These are phyloP conservation scores for Dasyornis broadbenti DNA, from an alignment of 2,113 vertebrate genomes.

Conservation along the genomic window DNA sequence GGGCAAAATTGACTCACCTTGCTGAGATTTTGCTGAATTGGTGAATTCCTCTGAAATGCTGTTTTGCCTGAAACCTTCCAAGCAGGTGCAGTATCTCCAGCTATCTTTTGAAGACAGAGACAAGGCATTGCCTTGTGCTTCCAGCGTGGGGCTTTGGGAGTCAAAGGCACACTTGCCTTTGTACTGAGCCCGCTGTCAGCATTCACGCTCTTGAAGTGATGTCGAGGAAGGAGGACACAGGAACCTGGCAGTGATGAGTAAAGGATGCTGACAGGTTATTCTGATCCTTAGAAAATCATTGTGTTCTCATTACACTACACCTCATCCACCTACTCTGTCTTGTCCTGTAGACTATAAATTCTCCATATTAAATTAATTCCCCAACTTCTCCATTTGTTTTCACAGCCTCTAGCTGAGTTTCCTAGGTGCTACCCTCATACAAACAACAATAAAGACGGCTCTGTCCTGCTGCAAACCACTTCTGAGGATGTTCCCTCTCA, in stretches of 20 bases:
- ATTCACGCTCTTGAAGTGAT: not conserved
- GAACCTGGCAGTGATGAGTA: not conserved
- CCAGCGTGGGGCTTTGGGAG: not conserved
- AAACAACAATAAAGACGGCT: constrained; percentile 14
- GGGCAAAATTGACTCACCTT: constrained; percentile 57
- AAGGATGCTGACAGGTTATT: constrained; percentile 27
- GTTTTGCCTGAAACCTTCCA: constrained; percentile 53
- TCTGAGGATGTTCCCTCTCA: constrained; percentile 42
- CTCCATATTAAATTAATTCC: constrained; percentile 6
- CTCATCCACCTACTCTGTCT: constrained; percentile 13
- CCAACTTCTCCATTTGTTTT: constrained; percentile 45
- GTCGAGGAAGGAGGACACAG: not conserved
- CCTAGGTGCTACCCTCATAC: constrained; percentile 38
- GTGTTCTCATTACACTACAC: not conserved
- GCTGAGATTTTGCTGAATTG: constrained; percentile 60
- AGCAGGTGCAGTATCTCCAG: constrained; percentile 55
- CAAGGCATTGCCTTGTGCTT: not conserved
- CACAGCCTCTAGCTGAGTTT: constrained; percentile 61
- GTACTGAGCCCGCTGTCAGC: not conserved
- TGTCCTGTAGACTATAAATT: constrained; percentile 22
- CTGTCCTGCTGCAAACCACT: constrained; percentile 55
- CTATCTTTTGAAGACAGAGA: constrained; percentile 4
- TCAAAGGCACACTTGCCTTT: not conserved
- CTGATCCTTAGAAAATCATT: constrained; percentile 26
- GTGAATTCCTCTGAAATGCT: constrained; percentile 55